Base-by-base conservation (phyloP, 92 coral and sea anemone genomes). In the Actinostola sp. region DNA sequence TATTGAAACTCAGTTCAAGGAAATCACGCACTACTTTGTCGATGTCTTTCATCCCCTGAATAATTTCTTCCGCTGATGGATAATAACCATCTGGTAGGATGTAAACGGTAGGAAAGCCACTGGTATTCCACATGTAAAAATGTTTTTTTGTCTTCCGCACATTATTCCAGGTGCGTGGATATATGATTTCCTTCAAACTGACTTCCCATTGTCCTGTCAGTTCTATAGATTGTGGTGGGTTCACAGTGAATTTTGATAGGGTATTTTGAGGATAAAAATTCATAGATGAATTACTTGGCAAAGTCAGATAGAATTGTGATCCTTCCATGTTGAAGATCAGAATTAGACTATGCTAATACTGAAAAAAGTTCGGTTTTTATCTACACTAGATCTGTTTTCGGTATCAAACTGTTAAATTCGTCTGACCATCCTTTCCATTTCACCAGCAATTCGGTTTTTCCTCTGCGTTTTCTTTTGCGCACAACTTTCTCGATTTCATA, bases 131-230 rank as follows among this genome's bases (percentile, higher is more conserved):
- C 17, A 71, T 23, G 19, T 71, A 71, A 8, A 71, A 55, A 71
- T 71, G 77, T n/a, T 78, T 78, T 28, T 42, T 34, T 34, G 1
- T 58, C n/a, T 15, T 20, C 24, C 84, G 80, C 51, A 81, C 80
- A 49, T 81, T 81, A 36, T 65, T 72, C 86, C 86, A 81, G 2
- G 86, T 56, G 15, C 76, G 65, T 2, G 75, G 80, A 61, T 71
- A 80, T 21, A 52, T 64, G 8, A 71, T 80, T 32, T 72, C 78
- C 24, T 67, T 72, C 24, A 80, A 45, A 24, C 73, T 46, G 30
- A 80, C 79, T 58, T 71, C 79, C 86, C 80, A 74, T 31, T 74
- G 77, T 38, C 87, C 87, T 23, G 67, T 21, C 0, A 82, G 81
- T 19, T 79, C 77, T 14, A 79, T 41, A 0, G 77, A 72, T 28